Evolutionary conservation across 2,888 invertebrate genomes (phyloP), one percentile per base, ranked within the genome.

Genomic region (Syritta pipiens): DNA sequence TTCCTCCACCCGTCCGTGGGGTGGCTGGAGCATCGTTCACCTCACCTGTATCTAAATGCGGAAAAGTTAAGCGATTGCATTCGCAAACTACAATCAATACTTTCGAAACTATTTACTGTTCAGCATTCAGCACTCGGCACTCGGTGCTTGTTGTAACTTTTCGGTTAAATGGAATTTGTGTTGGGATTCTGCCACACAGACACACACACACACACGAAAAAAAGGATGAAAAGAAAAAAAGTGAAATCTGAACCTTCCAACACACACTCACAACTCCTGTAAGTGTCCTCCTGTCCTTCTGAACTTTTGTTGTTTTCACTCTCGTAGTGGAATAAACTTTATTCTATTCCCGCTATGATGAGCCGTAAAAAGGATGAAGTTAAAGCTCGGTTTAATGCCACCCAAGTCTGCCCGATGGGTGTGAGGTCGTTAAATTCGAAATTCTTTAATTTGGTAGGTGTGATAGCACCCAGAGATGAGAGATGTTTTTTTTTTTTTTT

Each of bases 71-170:
- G 57, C 68, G 35, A 76, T 72, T 79, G 72, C 77, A 60, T 72
- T 55, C 55, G 32, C 32, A 60, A 76, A 79, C 51, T 74, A 40
- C 60, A 74, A 62, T 74, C 79, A 67, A 79, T 79, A 79, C 67
- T 79, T 79, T 35, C 28, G 9, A 57, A 79, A 79, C 67, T 74
- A 79, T 79, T 79, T 79, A 79, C 79, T 74, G 67, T 68, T 68
- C 68, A n/a, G n/a, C n/a, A 74, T 20, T 62, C 24, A 37, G 65
- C 51, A 40, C 44, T 53, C 60, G 42, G 62, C n/a, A 68, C 46
- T 51, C 22, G 55, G 49, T 55, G 14, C 42, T 19, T 28, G 37
- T 30, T 77, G 77, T 77, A 77, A 77, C 65, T 77, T 77, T 62
- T 48, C 40, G 24, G 14, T 12, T 59, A 28, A 77, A 77, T 59